Evolutionary conservation across 2,113 vertebrate genomes (phyloP).

Genomic region (Odobenus rosmarus): DNA sequence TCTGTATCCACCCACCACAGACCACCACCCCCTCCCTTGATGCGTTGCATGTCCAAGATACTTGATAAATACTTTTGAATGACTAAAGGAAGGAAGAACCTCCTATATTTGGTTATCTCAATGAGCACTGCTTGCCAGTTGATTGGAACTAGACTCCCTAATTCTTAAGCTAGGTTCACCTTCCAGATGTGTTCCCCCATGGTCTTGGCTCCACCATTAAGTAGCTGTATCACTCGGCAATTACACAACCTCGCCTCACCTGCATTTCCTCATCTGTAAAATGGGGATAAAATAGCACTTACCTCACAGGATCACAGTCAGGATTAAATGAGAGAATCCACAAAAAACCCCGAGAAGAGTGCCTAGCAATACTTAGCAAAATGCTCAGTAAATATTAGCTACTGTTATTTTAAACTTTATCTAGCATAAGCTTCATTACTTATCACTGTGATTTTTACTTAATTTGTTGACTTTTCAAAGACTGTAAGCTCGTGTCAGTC

Average conservation of each 20-base stretch:
- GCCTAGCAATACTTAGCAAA: neutral
- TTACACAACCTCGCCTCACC: neutral
- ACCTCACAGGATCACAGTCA: neutral
- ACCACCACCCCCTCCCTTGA: neutral
- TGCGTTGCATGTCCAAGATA: neutral
- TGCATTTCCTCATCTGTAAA: neutral
- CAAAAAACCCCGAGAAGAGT: neutral
- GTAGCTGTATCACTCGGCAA: neutral
- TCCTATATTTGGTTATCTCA: neutral
- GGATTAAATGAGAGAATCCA: neutral
- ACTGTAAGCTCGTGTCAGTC: neutral
- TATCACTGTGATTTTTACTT: neutral
- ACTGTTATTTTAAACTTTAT: neutral
- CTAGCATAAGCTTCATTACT: neutral
- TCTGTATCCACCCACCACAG: neutral
- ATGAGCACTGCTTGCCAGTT: neutral
- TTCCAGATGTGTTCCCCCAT: neutral
- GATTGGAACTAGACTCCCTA: neutral
- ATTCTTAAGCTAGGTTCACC: neutral
- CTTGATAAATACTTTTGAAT: neutral
- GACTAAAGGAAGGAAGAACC: neutral
- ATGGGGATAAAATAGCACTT: neutral
- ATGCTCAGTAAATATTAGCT: neutral
- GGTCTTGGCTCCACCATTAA: neutral
- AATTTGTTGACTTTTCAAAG: constrained; percentile 2